phyloP scores from a whole-genome alignment of 2,797 vertebrate genomes.

The Sebastes nivosus region DNA sequence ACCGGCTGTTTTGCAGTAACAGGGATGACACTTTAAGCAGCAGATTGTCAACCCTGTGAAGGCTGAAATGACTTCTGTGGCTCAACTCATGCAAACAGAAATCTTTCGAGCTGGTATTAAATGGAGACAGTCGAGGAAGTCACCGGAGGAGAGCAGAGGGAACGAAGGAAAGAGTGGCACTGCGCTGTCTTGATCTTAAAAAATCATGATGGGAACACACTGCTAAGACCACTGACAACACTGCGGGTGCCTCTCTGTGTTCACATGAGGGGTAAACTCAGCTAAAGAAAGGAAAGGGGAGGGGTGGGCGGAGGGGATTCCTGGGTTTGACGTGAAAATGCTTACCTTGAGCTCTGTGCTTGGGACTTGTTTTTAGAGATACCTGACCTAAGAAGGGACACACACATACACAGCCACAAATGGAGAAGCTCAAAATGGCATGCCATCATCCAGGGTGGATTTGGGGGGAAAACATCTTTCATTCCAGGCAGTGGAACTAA shows the following conservation, averaged over 20 bases:
- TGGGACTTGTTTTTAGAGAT: slow-evolving; percentile 79
- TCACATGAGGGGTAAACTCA: slow-evolving; percentile 32
- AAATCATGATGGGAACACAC: slow-evolving; percentile 37
- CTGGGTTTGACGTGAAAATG: slow-evolving; percentile 68
- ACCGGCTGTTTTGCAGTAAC: slow-evolving; percentile 67
- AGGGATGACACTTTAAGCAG: slow-evolving; percentile 72
- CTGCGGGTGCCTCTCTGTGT: slow-evolving; percentile 31
- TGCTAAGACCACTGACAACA: slow-evolving; percentile 32
- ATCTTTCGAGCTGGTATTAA: slow-evolving; percentile 60
- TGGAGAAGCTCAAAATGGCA: slow-evolving; percentile 76
- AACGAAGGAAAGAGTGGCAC: slow-evolving; percentile 12
- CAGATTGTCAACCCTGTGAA: slow-evolving; percentile 68
- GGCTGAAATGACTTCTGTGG: slow-evolving; percentile 67
- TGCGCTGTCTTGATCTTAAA: slow-evolving; percentile 36
- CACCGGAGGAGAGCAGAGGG: slow-evolving; percentile 23
- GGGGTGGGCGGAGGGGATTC: neutral
- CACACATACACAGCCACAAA: slow-evolving; percentile 78
- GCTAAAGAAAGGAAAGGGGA: slow-evolving; percentile 10
- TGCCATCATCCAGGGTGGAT: slow-evolving; percentile 69
- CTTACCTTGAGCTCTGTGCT: slow-evolving; percentile 79
- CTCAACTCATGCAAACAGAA: slow-evolving; percentile 70
- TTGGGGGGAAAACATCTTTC: slow-evolving; percentile 41
- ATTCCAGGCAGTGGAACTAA: slow-evolving; percentile 38
- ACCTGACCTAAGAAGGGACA: slow-evolving; percentile 81
- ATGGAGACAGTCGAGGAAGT: slow-evolving; percentile 57